A percentile compares a stretch with the other conserved stretches of the same genome.
These are phyloP conservation scores for Diogma glabrata DNA, from an alignment of 2,888 invertebrate genomes.

Conservation along the genomic window DNA sequence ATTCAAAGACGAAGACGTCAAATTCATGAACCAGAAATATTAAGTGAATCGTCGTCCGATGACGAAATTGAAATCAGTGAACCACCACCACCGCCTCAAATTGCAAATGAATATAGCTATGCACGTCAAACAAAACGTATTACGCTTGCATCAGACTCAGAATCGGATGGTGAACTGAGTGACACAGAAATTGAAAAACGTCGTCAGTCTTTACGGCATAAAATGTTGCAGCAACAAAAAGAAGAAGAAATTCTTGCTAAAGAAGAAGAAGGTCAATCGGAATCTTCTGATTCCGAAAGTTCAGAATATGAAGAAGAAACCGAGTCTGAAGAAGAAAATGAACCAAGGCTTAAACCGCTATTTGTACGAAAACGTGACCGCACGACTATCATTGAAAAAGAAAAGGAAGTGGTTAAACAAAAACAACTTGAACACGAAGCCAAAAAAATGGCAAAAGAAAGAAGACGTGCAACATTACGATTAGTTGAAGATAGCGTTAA, in stretches of 20 bases:
- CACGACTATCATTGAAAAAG: slow-evolving; percentile 89
- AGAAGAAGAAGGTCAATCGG: slow-evolving; percentile 49
- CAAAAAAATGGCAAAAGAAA: slow-evolving; percentile 76
- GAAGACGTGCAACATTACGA: slow-evolving; percentile 75
- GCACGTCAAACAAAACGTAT: slow-evolving; percentile 35
- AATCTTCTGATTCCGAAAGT: slow-evolving; percentile 55
- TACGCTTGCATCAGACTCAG: slow-evolving; percentile 39
- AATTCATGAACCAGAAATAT: slow-evolving; percentile 56
- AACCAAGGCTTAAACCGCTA: slow-evolving; percentile 85
- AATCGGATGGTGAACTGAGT: slow-evolving; percentile 74
- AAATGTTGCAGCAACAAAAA: slow-evolving; percentile 56
- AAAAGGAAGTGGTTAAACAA: slow-evolving; percentile 73
- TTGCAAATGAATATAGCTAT: slow-evolving; percentile 29
- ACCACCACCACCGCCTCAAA: slow-evolving; percentile 33
- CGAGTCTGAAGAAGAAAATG: slow-evolving; percentile 83
- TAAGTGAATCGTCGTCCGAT: slow-evolving; percentile 41
- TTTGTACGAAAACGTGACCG: slow-evolving; percentile 89
- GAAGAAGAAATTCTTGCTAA: slow-evolving; percentile 48
- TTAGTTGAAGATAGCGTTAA: slow-evolving; percentile 82
- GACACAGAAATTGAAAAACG: slow-evolving; percentile 76
- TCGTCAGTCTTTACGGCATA: slow-evolving; percentile 54
- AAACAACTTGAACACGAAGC: slow-evolving; percentile 76
- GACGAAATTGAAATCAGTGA: slow-evolving; percentile 42
- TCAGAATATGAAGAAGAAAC: slow-evolving; percentile 73
- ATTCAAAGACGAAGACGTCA: slow-evolving; percentile 42